Base-by-base conservation (phyloP, 1,140 invertebrate species). In the Hyposmocoma kahamanoa region DNA sequence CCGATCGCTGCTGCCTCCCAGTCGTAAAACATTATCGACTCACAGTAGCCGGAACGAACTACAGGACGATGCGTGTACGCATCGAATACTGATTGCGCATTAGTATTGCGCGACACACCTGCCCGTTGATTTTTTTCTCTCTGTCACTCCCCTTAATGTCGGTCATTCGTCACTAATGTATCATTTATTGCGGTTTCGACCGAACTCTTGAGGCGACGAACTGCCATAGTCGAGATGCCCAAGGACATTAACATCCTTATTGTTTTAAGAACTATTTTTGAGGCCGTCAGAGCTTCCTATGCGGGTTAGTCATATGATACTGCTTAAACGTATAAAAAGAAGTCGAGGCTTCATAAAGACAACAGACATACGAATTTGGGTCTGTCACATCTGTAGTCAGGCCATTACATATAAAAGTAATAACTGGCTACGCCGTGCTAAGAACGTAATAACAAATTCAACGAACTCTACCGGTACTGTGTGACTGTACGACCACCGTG, bases 391-490 rank as follows among this genome's bases (percentile, higher is more conserved):
- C 65, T 73, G 72, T 81, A 74, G 72, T 69, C 70, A 68, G 64
- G 62, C 62, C 76, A 76, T 84, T 74, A 72, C 69, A 71, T 75
- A 72, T 71, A 72, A 36, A 79, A 77, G n/a, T 70, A 67, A 70
- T 80, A 81, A 82, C 75, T 76, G 77, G 67, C 63, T 65, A 65
- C 59, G 59, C 60, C 57, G 59, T 83, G 79, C 77, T 67, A 70
- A 82, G 81, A 85, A 85, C 64, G 81, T 67, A 73, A 85, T 85
- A 85, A 85, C 72, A 80, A 82, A 81, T 83, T 83, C 81, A 85
- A 85, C 81, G 81, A 85, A 85, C 81, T 72, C 79, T 81, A 84
- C 81, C 76, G 76, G 78, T 81, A 84, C 67, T 76, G 77, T 79
- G 73, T 72, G 74, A 79, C 62, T 62, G 62, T 62, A 63, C 54